These are phyloP conservation scores for Acronicta leporina DNA, from an alignment of 2,888 invertebrate genomes.

Conservation along the genomic window DNA sequence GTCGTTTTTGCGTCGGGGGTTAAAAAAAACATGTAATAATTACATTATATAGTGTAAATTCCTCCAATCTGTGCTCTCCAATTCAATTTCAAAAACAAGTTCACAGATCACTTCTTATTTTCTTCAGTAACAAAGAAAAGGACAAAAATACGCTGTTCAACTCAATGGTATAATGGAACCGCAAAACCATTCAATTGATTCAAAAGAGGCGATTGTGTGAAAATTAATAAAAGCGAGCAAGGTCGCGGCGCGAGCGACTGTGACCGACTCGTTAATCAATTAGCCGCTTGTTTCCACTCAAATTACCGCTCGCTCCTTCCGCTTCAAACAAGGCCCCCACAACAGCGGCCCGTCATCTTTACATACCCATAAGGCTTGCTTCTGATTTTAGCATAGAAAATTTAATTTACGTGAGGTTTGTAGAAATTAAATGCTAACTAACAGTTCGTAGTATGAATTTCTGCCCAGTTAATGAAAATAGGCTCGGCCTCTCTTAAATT, in stretches of 20 bases:
- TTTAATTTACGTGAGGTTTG: no score
- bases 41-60: no score
- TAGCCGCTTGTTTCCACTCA: slow-evolving; percentile 78
- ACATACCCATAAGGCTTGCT: neutral
- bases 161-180: slow-evolving; percentile 13
- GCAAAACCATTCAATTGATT: slow-evolving; percentile 28
- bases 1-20: no score
- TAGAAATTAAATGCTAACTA: no score
- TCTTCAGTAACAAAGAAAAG: neutral
- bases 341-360: slow-evolving; percentile 11
- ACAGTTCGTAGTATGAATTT: no score
- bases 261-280: slow-evolving; percentile 73
- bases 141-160: neutral
- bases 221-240: slow-evolving; percentile 45
- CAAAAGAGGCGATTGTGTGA: slow-evolving; percentile 39
- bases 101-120: no score
- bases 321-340: slow-evolving; percentile 27
- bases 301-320: slow-evolving; percentile 70
- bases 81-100: no score
- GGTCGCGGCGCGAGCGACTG: slow-evolving; percentile 39
- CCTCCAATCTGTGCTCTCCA: no score
- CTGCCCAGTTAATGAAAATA: no score
- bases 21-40: no score
- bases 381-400: neutral
- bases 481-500: no score